These are phyloP conservation scores for Melikaiella ostensackeni DNA, from an alignment of 2,888 invertebrate genomes.

Conservation along the genomic window DNA sequence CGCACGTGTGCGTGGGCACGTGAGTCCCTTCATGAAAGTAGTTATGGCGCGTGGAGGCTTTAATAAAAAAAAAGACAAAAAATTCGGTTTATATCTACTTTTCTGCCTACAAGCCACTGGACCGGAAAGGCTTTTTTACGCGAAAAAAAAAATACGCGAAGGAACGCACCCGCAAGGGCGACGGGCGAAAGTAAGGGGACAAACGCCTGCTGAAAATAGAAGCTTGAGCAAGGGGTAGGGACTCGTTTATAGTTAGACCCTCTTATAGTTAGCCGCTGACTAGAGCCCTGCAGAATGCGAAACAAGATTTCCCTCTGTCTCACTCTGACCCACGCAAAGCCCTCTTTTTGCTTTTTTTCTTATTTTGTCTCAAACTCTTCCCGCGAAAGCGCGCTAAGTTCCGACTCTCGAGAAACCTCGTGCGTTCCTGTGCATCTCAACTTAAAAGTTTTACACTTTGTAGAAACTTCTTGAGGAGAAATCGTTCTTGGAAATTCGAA, in stretches of 20 bases:
- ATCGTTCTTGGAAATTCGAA: not conserved
- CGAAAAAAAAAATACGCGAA: constrained; percentile 25
- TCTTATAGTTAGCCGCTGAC: constrained; percentile 72
- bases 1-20: constrained; percentile 8
- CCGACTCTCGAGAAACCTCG: constrained; percentile 13
- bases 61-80: not conserved
- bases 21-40: constrained; percentile 1
- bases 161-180: constrained; percentile 18
- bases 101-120: constrained; percentile 27
- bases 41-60: not conserved
- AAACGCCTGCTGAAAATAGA: constrained; percentile 51
- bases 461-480: constrained; percentile 2
- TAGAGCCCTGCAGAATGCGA: constrained; percentile 69
- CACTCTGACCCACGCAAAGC: constrained; percentile 31
- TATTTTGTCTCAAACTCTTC: constrained; percentile 18
- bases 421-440: not conserved
- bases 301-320: constrained; percentile 54
- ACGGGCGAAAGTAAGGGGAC: constrained; percentile 47
- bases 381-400: constrained; percentile 25
- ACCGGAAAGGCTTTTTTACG: constrained; percentile 33
- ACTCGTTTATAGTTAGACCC: constrained; percentile 54
- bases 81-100: constrained; percentile 22
- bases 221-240: constrained; percentile 44
- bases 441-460: constrained; percentile 16
- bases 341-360: constrained; percentile 16